Percentiles rank a stretch among this genome's conserved stretches.
Conservation (phyloP, 1,140 invertebrate species). For the Dufourea novaeangliae region DNA sequence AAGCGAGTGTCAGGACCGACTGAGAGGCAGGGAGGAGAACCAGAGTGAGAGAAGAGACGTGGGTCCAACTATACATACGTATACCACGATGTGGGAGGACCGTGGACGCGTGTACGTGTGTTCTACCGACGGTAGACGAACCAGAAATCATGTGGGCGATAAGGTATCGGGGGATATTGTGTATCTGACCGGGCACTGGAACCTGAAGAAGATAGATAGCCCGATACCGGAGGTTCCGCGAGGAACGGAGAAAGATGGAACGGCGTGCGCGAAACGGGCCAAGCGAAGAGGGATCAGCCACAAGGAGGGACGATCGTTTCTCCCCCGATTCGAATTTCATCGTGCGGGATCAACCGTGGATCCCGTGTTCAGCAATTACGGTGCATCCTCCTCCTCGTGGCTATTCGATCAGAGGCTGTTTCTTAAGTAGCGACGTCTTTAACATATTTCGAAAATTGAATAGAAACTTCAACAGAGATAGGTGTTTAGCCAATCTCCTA, state of each 20-base stretch:
- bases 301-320: conserved; percentile 44
- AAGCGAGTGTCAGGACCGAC: conserved; percentile 63
- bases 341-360: conserved; percentile 34
- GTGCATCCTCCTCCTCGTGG: neutral
- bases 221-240: conserved; percentile 51
- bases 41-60: neutral
- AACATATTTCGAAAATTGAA: too few relatives aligned
- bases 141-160: conserved; percentile 65
- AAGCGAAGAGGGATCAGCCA: conserved; percentile 48
- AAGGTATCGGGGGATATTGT: conserved; percentile 64
- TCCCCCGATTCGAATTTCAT: conserved; percentile 53
- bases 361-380: conserved; percentile 38
- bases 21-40: neutral
- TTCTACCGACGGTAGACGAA: conserved; percentile 50
- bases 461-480: too few relatives aligned
- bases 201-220: conserved; percentile 61
- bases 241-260: conserved; percentile 32
- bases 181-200: conserved; percentile 56
- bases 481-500: too few relatives aligned
- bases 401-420: neutral
- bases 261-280: neutral
- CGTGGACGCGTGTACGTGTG: conserved; percentile 27
- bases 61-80: neutral
- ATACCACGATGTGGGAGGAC: neutral
- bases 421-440: neutral